Evolutionary conservation across 1,140 invertebrate species (phyloP), one percentile per base, ranked within the genome.

Genomic region (Zaprionus inermis): DNA sequence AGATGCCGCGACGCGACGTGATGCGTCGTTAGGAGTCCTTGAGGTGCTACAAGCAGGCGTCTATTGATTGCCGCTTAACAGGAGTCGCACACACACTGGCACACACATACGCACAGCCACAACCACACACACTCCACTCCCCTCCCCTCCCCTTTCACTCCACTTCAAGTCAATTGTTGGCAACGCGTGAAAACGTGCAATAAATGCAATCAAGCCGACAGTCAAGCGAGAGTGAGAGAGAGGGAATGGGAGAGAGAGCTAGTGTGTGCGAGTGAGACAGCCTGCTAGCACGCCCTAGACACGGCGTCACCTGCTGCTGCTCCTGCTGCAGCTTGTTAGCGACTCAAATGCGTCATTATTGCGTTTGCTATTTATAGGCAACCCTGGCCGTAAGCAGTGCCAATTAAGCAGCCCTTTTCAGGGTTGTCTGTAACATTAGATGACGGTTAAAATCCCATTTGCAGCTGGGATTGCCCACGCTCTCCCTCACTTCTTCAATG

Each of bases 11-110:
- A 30, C 58, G n/a, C 46, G 9, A 34, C 16, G 46, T 59, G 58
- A 44, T 34, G 34, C 32, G 18, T 16, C 49, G 24, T 14, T 3
- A 12, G 55, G 76, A 55, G 64, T 80, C 78, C 82, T 86, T 86
- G 82, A 70, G 74, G 49, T 41, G 61, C 41, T 70, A 36, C 41
- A 64, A 36, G 73, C 76, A 52, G 54, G 44, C 28, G 70, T 72
- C 57, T 73, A 86, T 88, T 86, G 79, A 86, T 86, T 76, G 79
- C 83, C 67, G 68, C 72, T 83, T 44, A 18, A 38, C 24, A 20
- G 28, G 30, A 69, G 67, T 24, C 20, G 24, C 22, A 32, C 44
- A 20, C 3, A 18, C 34, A 38, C 58, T 18, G 34, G 52, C 56
- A 9, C 49, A 34, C 22, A 20, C 24, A 44, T 11, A 46, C 36